Percentiles rank a stretch among this genome's conserved stretches.
phyloP scores from a whole-genome alignment of 2,113 vertebrate species.

The Micromys minutus region DNA sequence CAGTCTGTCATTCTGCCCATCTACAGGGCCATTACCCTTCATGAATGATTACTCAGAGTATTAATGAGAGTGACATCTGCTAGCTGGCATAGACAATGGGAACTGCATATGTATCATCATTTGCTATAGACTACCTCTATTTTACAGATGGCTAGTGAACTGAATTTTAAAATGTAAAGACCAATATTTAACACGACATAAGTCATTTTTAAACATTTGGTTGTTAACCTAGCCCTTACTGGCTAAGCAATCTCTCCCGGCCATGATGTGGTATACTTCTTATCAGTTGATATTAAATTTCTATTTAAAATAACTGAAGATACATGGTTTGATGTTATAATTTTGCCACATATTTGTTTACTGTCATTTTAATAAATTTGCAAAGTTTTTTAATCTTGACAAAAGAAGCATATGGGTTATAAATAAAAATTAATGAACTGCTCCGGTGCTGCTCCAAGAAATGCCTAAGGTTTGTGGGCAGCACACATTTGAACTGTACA shows the following conservation, averaged over 20 bases:
- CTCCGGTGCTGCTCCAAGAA: neutral
- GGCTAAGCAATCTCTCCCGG: neutral
- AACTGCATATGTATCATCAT: neutral
- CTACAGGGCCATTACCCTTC: conserved; percentile 62
- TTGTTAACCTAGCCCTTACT: neutral
- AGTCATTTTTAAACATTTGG: neutral
- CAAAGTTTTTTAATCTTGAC: neutral
- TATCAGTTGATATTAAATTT: neutral
- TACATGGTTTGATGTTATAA: neutral
- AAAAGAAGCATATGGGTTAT: neutral
- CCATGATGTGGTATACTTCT: neutral
- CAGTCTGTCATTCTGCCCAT: conserved; percentile 58
- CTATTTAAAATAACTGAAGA: conserved; percentile 15
- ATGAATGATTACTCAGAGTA: conserved; percentile 63
- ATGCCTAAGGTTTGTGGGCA: neutral
- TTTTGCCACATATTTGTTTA: neutral
- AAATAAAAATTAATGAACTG: neutral
- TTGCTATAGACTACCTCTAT: neutral
- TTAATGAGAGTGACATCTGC: conserved; percentile 83
- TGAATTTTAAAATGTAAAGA: neutral
- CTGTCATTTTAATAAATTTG: neutral
- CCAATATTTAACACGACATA: neutral
- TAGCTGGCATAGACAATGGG: conserved; percentile 47
- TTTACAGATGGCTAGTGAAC: conserved; percentile 31
- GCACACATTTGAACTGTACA: neutral